Base-by-base conservation (phyloP, 2,797 vertebrate genomes). In the Clarias laeviceps region DNA sequence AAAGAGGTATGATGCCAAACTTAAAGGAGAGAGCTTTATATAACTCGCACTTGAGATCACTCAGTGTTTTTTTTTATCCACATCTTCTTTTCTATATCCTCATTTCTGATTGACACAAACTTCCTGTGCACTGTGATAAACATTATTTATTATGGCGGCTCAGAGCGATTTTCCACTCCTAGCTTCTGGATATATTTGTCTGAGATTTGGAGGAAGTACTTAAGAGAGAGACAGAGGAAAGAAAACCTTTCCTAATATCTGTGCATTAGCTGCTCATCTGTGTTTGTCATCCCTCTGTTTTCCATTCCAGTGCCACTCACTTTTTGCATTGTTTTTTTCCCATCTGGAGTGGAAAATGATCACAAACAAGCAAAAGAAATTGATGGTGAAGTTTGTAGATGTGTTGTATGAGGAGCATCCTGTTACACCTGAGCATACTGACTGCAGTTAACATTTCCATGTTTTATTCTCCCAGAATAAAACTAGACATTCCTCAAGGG, bases 161-260 rank as follows among this genome's bases (percentile, higher is more conserved):
- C 92, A 80, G 83, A 93, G 92, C 90, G 92, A 94, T 93, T 87
- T 81, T 94, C 94, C 94, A 93, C 93, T 91, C 92, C 93, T 94
- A 92, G 93, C 94, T 95, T 93, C 94, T 94, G 94, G 95, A 95
- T 95, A 95, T 95, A 94, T 95, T 96, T 95, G 94, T 95, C 92
- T 94, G 94, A 94, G 93, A 95, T 95, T 94, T 94, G 93, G 92
- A 94, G 93, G 94, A 95, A 94, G 93, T 93, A 69, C 84, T 88
- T 86, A 87, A 88, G 86, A 90, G 92, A 92, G 93, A 93, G 92
- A 93, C 94, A 94, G 93, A 92, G 93, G 76, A 92, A 45, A 70
- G 79, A 34, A 82, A 82, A 56, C 93, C 93, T 94, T 92, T 94
- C 93, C 93, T 92, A 93, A 95, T 94, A 85, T 87, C 78, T 83